Conservation (phyloP, 53 echinoderm and acorn worm genomes). For the Actinopyga echinites region DNA sequence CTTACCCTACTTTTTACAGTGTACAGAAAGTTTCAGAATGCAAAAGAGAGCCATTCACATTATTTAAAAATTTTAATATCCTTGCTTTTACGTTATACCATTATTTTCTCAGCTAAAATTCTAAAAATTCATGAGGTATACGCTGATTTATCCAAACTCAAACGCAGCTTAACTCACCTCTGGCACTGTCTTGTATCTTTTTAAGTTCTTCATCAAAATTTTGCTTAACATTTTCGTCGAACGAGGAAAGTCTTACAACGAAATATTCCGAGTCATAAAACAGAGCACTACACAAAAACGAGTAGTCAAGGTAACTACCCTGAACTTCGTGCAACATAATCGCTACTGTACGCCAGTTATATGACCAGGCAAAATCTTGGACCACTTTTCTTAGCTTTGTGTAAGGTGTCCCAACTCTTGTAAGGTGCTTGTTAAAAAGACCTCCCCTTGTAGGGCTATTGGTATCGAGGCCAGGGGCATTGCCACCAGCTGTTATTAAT, state of each 20-base stretch:
- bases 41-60: no score
- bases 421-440: not conserved
- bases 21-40: no score
- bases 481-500: constrained; percentile 64
- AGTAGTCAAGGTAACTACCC: not conserved
- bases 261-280: not conserved
- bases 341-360: not conserved
- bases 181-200: not conserved
- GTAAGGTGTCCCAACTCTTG: not conserved
- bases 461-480: constrained; percentile 47
- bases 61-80: no score
- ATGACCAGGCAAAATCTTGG: not conserved
- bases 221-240: not conserved
- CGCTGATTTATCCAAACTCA: no score
- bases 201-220: not conserved
- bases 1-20: no score
- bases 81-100: no score
- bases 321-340: not conserved
- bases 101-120: no score
- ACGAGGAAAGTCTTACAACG: not conserved
- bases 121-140: no score
- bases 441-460: not conserved
- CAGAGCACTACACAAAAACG: not conserved
- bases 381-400: not conserved
- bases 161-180: not conserved